Evolutionary conservation across 2,113 vertebrate species (phyloP).

Genomic region (Eretmochelys imbricata): DNA sequence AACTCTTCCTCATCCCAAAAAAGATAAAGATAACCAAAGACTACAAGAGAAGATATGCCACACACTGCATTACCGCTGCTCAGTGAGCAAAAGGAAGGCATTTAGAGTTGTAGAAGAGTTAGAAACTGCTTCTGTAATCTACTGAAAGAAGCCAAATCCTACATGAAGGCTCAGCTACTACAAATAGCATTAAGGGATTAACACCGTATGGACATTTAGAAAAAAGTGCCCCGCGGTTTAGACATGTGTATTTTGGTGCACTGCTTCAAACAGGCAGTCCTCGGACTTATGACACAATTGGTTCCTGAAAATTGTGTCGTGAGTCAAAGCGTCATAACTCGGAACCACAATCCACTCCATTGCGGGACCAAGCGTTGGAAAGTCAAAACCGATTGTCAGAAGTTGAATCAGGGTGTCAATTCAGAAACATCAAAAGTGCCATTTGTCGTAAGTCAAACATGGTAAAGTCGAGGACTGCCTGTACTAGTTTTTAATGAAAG

Average conservation of each 20-base stretch:
- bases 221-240: not conserved
- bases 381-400: too few relatives aligned
- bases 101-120: not conserved
- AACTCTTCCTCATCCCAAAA: not conserved
- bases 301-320: too few relatives aligned
- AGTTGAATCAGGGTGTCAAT: too few relatives aligned
- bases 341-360: too few relatives aligned
- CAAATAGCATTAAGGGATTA: not conserved
- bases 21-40: not conserved
- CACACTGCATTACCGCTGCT: fast-evolving
- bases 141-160: not conserved
- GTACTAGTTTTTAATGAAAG: not conserved
- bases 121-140: not conserved
- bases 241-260: not conserved
- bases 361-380: too few relatives aligned
- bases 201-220: not conserved
- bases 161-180: not conserved
- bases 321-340: too few relatives aligned
- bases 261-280: not conserved
- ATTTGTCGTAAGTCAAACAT: too few relatives aligned
- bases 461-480: too few relatives aligned
- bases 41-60: not conserved
- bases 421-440: too few relatives aligned
- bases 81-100: not conserved
- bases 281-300: too few relatives aligned